phyloP scores from a whole-genome alignment of 2,888 invertebrate genomes.

The Endomychus coccineus region DNA sequence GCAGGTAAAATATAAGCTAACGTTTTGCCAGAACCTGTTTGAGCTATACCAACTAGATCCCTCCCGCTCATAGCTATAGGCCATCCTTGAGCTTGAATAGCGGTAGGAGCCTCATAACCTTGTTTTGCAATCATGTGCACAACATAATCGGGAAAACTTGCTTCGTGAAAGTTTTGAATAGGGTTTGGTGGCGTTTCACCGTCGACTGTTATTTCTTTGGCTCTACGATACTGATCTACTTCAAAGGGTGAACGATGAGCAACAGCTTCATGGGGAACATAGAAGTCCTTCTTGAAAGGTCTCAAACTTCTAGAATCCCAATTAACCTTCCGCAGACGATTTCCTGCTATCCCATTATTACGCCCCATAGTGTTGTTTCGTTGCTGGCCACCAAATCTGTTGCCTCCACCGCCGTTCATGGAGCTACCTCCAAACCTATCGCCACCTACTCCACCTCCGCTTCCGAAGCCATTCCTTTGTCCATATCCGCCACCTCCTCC shows the following conservation, averaged over 20 bases:
- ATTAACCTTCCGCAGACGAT: conserved; percentile 58
- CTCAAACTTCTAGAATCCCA: conserved; percentile 68
- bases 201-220: conserved; percentile 78
- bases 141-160: conserved; percentile 67
- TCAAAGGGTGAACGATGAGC: conserved; percentile 54
- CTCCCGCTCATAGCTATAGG: conserved; percentile 73
- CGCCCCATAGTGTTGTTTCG: conserved; percentile 20
- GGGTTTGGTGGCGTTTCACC: conserved; percentile 71
- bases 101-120: conserved; percentile 66
- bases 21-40: conserved; percentile 73
- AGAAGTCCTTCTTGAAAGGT: conserved; percentile 78
- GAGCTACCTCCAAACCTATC: conserved; percentile 7
- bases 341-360: conserved; percentile 54
- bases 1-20: conserved; percentile 71
- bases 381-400: conserved; percentile 24
- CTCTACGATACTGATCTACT: conserved; percentile 62
- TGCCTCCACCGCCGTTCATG: conserved; percentile 42
- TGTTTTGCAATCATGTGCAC: conserved; percentile 62
- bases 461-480: conserved; percentile 14
- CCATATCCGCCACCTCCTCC: conserved; percentile 14
- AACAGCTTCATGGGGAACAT: conserved; percentile 61
- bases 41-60: conserved; percentile 81
- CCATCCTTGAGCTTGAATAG: conserved; percentile 82
- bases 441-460: conserved; percentile 32
- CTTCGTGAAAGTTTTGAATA: conserved; percentile 68